Evolutionary conservation across 2,888 invertebrate species (phyloP), one percentile per base, ranked within the genome.

Genomic region (Amphipyra berbera): DNA sequence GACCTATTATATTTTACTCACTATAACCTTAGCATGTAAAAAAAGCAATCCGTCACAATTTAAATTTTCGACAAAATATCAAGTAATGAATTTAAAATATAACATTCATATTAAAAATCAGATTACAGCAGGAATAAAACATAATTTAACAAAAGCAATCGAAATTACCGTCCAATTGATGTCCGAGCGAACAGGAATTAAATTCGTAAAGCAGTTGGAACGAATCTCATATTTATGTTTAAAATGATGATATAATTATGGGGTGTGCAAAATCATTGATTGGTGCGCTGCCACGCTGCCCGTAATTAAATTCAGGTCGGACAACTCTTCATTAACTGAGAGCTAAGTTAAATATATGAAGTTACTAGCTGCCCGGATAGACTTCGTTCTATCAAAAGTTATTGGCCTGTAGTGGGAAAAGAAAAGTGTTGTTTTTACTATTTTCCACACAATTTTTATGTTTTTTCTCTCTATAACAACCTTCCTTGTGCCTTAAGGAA

Each of bases 121-220:
- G 13, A 63, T 61, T 42, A 58, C 46, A 30, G 13, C 33, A 27
- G 14, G 13, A 40, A 73, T 60, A 61, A 61, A 69, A 49, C 38
- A 21, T 54, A 55, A 68, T 64, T 61, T 27, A 21, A 59, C 50
- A 58, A 71, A 77, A 71, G 60, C 75, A 63, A 72, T 69, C 49
- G 53, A 65, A 78, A 79, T 21, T 76, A 66, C 47, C 55, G 52
- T 53, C 30, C 56, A 48, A 76, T 68, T 77, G 68, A 68, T 59
- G 79, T 62, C 59, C 52, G 55, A 56, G 14, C 55, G 57, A 47
- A 77, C 42, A 54, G 47, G 53, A 63, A 68, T 77, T 68, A 75
- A 75, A 75, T 59, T 68, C 14, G 59, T 40, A 64, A 63, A 70
- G 52, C 71, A 68, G 52, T 76, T 58, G 49, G 37, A 47, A 55